A percentile compares a stretch with the other conserved stretches of the same genome.
Evolutionary conservation across 2,888 invertebrate species (phyloP).

Genomic region (Lamellibrachia columna): DNA sequence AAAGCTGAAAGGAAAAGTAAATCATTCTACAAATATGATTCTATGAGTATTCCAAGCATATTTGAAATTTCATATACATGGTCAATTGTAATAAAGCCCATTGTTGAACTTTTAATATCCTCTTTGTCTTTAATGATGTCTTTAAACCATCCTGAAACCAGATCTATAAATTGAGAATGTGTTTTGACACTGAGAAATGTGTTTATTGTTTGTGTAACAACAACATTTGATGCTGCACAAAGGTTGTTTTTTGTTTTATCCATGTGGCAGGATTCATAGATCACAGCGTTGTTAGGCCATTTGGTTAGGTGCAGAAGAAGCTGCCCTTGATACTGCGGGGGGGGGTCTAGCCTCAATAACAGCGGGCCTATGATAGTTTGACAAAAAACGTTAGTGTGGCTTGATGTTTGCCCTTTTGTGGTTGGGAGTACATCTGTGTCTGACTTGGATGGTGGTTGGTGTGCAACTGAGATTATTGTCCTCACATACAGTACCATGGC

Average conservation of each 20-base stretch:
- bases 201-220: slow-evolving; percentile 10
- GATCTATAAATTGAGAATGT: background rate
- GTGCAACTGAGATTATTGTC: background rate
- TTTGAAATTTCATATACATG: too few relatives aligned
- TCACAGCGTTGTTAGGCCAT: background rate
- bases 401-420: background rate
- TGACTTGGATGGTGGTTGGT: background rate
- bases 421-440: background rate
- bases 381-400: background rate
- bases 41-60: too few relatives aligned
- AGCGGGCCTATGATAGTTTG: background rate
- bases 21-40: background rate
- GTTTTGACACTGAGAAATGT: background rate
- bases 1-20: background rate
- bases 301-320: background rate
- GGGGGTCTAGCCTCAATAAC: background rate
- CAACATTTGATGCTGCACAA: background rate
- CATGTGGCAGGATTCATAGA: background rate
- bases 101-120: background rate
- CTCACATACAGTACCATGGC: background rate
- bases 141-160: background rate
- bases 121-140: background rate
- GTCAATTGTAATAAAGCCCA: too few relatives aligned
- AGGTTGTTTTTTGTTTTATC: background rate
- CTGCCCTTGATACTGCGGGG: background rate